Evolutionary conservation across 2,797 vertebrate species (phyloP).

Genomic region (Gallinago stenura): DNA sequence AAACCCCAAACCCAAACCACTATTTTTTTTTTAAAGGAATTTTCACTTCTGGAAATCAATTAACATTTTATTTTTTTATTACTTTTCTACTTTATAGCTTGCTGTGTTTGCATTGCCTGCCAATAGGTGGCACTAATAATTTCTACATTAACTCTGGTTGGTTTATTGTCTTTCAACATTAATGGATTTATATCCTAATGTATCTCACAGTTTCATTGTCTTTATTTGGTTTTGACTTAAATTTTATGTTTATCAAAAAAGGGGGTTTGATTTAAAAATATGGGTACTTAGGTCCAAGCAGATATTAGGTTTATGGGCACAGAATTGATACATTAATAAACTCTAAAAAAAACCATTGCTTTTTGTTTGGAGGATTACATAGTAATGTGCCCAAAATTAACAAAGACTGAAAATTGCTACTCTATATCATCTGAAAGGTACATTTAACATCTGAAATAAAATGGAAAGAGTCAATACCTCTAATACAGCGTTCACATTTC

Average conservation of each 20-base stretch:
- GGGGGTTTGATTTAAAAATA: not conserved
- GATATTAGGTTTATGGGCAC: not conserved
- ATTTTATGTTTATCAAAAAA: not conserved
- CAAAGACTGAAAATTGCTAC: not conserved
- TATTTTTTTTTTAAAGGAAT: not conserved
- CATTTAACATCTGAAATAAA: not conserved
- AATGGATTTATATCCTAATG: not conserved
- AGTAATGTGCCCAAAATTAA: not conserved
- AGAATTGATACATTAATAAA: not conserved
- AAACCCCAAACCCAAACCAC: no score
- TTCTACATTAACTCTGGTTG: not conserved
- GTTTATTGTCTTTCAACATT: not conserved
- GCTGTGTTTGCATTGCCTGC: not conserved
- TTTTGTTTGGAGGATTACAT: not conserved
- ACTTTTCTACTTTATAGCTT: not conserved
- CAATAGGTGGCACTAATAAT: slow-evolving; percentile 72
- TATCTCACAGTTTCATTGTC: not conserved
- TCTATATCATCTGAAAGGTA: not conserved
- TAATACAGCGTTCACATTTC: accelerated
- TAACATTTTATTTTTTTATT: not conserved
- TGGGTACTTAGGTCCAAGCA: not conserved
- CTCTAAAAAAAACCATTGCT: not conserved
- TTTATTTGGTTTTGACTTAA: not conserved
- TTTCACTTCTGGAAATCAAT: slow-evolving; percentile 8
- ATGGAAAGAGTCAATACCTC: not conserved